Conservation (phyloP, 1,140 invertebrate genomes). For the Ceratina japonica region DNA sequence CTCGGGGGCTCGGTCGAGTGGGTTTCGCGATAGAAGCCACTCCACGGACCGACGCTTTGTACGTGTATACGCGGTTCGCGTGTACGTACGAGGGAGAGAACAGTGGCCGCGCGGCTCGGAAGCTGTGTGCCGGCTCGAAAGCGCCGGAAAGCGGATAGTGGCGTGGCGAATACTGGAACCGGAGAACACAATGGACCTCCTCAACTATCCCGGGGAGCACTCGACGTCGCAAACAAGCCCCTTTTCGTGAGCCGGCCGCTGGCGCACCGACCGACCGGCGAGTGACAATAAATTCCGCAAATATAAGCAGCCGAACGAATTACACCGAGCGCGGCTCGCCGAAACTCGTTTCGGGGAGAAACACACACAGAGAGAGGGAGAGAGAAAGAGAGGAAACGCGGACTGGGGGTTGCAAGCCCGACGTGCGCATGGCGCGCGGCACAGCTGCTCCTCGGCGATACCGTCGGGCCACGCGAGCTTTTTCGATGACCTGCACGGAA, state of each 20-base stretch:
- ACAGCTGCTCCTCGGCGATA: conserved; percentile 15
- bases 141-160: conserved; percentile 58
- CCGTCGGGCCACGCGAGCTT: conserved; percentile 15
- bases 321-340: conserved; percentile 23
- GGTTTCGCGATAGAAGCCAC: conserved; percentile 23
- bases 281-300: conserved; percentile 64
- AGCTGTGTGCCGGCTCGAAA: conserved; percentile 29
- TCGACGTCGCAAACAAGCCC: conserved; percentile 69
- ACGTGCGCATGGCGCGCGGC: too few species aligned
- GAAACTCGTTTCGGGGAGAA: conserved; percentile 40
- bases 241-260: conserved; percentile 55
- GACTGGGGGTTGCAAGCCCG: background rate
- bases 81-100: background rate
- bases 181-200: conserved; percentile 61
- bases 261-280: background rate
- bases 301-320: conserved; percentile 64
- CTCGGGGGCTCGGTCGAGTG: conserved; percentile 17
- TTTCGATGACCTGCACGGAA: conserved; percentile 30
- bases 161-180: conserved; percentile 44
- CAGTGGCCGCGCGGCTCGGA: background rate
- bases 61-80: background rate
- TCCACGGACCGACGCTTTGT: background rate
- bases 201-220: conserved; percentile 60
- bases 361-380: too few species aligned
- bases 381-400: background rate